Conservation (phyloP, 2,113 vertebrate genomes). For the Charadrius vociferus region DNA sequence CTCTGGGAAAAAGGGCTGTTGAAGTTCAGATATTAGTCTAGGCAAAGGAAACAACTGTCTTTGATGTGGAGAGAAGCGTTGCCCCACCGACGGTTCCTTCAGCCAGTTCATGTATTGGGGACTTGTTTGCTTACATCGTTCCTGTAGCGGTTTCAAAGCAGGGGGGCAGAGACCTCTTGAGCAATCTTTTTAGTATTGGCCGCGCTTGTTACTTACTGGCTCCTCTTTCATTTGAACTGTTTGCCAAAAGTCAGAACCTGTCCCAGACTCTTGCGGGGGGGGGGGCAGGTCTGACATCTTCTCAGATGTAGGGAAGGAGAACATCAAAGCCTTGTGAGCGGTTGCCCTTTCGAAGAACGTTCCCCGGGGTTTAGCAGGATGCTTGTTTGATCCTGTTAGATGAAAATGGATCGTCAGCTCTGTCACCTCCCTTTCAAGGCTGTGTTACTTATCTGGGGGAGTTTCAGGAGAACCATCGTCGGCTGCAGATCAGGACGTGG, state of each 20-base stretch:
- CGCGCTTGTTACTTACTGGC: not conserved
- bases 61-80: not conserved
- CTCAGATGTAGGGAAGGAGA: constrained; percentile 18
- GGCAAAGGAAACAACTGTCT: not conserved
- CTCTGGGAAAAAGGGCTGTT: not conserved
- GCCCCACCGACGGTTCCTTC: not conserved
- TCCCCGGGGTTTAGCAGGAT: not conserved
- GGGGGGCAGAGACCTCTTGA: constrained; percentile 12
- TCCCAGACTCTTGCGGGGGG: not conserved
- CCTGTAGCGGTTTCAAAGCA: not conserved
- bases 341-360: constrained; percentile 1
- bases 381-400: constrained; percentile 16
- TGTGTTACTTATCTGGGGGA: not conserved
- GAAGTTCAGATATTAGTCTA: not conserved
- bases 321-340: not conserved
- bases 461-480: not conserved
- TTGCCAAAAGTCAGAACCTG: constrained; percentile 60
- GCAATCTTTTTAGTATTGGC: not conserved
- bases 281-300: not conserved
- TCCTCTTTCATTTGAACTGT: constrained; percentile 23
- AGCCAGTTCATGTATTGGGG: not conserved
- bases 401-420: not conserved
- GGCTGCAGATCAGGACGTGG: not conserved
- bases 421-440: not conserved
- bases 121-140: not conserved